Base-by-base conservation (phyloP, 2,797 vertebrate genomes). In the Meriones psammophilus region DNA sequence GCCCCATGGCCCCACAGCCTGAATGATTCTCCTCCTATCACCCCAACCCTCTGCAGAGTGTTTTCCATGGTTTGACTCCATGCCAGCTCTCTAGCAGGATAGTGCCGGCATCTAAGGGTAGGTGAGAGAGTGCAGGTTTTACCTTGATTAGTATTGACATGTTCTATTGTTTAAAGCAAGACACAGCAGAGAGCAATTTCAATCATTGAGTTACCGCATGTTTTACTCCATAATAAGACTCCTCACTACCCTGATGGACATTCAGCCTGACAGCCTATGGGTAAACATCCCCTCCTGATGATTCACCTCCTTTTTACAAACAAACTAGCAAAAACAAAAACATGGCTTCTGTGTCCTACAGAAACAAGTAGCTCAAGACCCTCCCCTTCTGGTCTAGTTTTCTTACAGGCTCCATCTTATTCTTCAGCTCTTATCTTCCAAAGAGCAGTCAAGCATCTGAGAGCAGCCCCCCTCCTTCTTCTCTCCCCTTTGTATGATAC, bases 191-290 rank as follows among this genome's bases (percentile, higher is more conserved):
- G 26, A 46, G 3, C 54, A 94, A 91, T 90, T 33, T 60, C 22
- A 88, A 56, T 36, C 62, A 56, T 0, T 76, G 83, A 13, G 64
- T 69, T 14, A 85, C 39, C 39, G 69, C 36, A 10, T 66, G 79
- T 79, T 54, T n/a, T 46, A 85, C 78, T 91, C 84, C 81, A 81
- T 8, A 69, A 90, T 46, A 69, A 95, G 83, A 96, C 46, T 54
- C 60, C 39, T 8, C 46, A 39, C n/a, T 26, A 1, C 22, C 13
- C 66, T 54, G 64, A 3, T 73, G 26, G 39, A 36, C 50, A 54
- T 24, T 58, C 50, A 73, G 24, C 12, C n/a, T 14, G 13, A 14
- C 54, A 91, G n/a, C 50, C 46, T 24, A 20, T 4, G 46, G 56
- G 39, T 39, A 17, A 54, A 9, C 12, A 56, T 39, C 33, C 24